These are phyloP conservation scores for Tokudaia muenninki DNA, from an alignment of 2,797 vertebrate genomes.

Conservation along the genomic window DNA sequence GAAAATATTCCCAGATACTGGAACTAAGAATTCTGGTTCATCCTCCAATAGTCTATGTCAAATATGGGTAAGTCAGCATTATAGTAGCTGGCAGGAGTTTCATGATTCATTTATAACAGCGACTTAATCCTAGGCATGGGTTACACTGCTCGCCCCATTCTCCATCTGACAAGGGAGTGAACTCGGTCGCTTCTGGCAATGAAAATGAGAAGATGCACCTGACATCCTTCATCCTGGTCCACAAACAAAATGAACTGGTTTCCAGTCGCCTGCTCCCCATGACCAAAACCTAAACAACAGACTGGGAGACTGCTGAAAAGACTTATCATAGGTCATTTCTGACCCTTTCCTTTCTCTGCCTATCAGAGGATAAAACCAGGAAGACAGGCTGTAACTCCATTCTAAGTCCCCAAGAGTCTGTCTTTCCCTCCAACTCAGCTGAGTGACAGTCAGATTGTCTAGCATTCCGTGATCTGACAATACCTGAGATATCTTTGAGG, in stretches of 20 bases:
- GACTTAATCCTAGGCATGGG: background rate
- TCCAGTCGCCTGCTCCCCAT: background rate
- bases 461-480: conserved; percentile 29
- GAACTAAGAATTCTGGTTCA: background rate
- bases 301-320: background rate
- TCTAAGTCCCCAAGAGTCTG: background rate
- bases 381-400: background rate
- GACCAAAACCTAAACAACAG: background rate
- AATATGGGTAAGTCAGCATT: background rate
- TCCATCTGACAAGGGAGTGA: background rate
- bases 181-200: background rate
- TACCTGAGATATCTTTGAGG: background rate
- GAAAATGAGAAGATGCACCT: background rate
- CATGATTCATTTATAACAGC: conserved; percentile 24
- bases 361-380: background rate
- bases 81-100: background rate
- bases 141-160: background rate
- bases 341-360: background rate
- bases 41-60: conserved; percentile 8
- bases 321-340: conserved; percentile 14
- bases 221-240: background rate
- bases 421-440: background rate
- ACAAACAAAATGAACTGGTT: conserved; percentile 1
- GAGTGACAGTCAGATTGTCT: background rate
- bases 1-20: background rate